Base-by-base conservation (phyloP, 2,113 vertebrate genomes). In the Oryzias curvinotus region DNA sequence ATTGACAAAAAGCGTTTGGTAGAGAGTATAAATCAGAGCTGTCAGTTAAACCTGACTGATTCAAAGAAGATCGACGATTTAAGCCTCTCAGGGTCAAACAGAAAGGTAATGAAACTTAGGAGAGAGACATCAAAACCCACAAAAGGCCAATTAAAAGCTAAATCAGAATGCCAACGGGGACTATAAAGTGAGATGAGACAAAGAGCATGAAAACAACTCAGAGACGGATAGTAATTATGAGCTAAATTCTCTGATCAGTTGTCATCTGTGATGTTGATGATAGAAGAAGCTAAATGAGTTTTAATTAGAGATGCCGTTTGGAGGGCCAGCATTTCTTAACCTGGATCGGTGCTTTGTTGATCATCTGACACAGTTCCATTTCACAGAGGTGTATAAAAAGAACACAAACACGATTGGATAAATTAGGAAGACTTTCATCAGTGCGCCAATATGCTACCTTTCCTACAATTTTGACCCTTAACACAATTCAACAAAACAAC, bases 221-320 rank as follows among this genome's bases (percentile, higher is more conserved):
- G 77, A 81, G 84, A 78, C 45, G 57, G 66, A 71, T 87, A 74
- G 76, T 90, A 89, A 91, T 91, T 90, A 87, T 51, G 56, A 57
- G 75, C 50, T 43, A 70, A 74, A 68, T 66, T 64, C 77, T 85
- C 67, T 84, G 86, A 92, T 90, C 85, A 65, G 77, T 77, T 90
- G 88, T 91, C 89, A 87, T 87, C 80, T 76, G 84, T 84, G 87
- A 87, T 87, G 86, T 80, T 79, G 83, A 75, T 65, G 80, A 88
- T 80, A 82, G 80, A 81, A 75, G 75, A 78, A 88, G 84, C 73
- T 80, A 82, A 90, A 86, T 77, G 67, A 57, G 80, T 80, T 88
- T 85, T 93, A 92, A 91, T 91, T 91, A 89, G 87, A 46, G 44
- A 2, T 53, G 72, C 75, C 67, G 67, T 71, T 74, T 61, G 64